A percentile compares a stretch with the other conserved stretches of the same genome.
phyloP scores from a whole-genome alignment of 64 coral and sea anemone genomes.

The Dendrophyllia cribrosa region DNA sequence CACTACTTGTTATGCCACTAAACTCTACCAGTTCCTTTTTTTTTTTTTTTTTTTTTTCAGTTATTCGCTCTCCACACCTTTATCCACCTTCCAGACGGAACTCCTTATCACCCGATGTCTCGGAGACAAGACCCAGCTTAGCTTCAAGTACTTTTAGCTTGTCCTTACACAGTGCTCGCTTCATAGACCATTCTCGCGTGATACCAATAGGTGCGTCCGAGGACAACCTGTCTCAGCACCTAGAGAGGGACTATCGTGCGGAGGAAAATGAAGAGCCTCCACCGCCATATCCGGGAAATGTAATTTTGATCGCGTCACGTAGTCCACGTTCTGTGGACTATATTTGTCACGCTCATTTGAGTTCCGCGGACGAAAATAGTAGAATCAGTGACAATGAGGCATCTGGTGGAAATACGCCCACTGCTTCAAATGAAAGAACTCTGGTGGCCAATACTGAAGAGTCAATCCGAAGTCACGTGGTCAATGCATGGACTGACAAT shows the following conservation, averaged over 20 bases:
- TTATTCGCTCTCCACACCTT: constrained; percentile 78
- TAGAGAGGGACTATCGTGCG: background rate
- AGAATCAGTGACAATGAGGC: background rate
- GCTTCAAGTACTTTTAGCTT: constrained; percentile 18
- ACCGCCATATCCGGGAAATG: constrained; percentile 37
- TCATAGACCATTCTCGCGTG: background rate
- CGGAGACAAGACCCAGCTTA: constrained; percentile 34
- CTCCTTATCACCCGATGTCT: constrained; percentile 27
- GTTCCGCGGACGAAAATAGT: background rate
- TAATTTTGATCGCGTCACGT: background rate
- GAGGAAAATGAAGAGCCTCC: constrained; percentile 46
- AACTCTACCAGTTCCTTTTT: too few relatives aligned
- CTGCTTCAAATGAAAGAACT: background rate
- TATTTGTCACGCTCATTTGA: background rate
- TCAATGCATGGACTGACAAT: background rate
- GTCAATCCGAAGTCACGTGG: background rate
- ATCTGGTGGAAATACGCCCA: background rate
- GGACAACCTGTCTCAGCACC: background rate
- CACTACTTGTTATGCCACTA: too few relatives aligned
- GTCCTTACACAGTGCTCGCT: constrained; percentile 10
- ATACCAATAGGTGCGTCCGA: background rate
- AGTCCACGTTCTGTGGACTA: background rate
- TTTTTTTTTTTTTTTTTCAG: constrained; percentile 46
- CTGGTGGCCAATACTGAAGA: background rate
- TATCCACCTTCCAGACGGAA: constrained; percentile 73